These are phyloP conservation scores for Malacoctenus gilli DNA, from an alignment of 2,797 vertebrate species.

Conservation along the genomic window DNA sequence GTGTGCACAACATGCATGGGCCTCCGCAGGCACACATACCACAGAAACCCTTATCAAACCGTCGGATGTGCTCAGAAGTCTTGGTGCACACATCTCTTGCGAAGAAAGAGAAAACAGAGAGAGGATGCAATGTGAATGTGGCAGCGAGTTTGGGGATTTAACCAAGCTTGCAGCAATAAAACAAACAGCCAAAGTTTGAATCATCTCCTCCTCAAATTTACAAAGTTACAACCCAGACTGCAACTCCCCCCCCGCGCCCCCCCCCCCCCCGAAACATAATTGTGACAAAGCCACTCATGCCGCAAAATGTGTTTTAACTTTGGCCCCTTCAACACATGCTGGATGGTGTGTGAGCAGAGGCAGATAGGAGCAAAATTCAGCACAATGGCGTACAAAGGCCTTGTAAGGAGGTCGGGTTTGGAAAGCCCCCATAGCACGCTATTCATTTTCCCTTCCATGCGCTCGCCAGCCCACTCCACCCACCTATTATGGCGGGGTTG, in stretches of 20 bases:
- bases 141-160: conserved; percentile 28
- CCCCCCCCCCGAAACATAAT: conserved; percentile 23
- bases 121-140: conserved; percentile 53
- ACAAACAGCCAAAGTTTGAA: conserved; percentile 40
- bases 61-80: conserved; percentile 1
- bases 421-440: conserved; percentile 73
- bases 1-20: conserved; percentile 8
- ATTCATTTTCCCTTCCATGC: conserved; percentile 59
- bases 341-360: conserved; percentile 48
- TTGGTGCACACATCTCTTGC: conserved; percentile 16
- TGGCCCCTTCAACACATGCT: conserved; percentile 40
- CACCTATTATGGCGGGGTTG: conserved; percentile 71
- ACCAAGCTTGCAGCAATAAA: conserved; percentile 35
- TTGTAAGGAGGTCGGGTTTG: conserved; percentile 64
- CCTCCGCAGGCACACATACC: conserved; percentile 28
- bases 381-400: conserved; percentile 55
- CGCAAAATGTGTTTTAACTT: conserved; percentile 52
- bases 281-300: conserved; percentile 46
- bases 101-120: conserved; percentile 51
- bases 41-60: conserved; percentile 24
- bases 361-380: conserved; percentile 58
- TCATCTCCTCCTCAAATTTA: conserved; percentile 29
- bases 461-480: conserved; percentile 68
- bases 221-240: conserved; percentile 18
- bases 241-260: too few species aligned